phyloP scores from a whole-genome alignment of 2,797 vertebrate species.

The Enteromius afrohamiltoni region DNA sequence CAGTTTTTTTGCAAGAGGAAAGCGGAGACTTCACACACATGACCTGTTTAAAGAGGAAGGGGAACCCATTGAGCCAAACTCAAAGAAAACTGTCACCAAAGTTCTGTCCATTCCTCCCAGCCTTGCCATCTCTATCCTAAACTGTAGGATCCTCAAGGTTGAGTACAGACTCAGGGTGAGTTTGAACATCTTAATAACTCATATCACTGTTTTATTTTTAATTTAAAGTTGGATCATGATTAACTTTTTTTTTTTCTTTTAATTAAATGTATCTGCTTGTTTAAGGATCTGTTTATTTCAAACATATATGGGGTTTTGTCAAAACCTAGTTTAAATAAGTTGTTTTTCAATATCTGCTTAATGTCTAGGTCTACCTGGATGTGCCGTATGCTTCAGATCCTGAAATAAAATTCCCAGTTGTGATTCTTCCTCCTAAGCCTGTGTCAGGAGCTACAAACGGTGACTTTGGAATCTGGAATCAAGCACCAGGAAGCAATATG shows the following conservation, averaged over 20 bases:
- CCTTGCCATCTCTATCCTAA: slow-evolving; percentile 80
- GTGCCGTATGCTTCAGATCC: slow-evolving; percentile 74
- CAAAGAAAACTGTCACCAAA: slow-evolving; percentile 80
- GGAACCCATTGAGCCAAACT: slow-evolving; percentile 81
- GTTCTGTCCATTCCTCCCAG: slow-evolving; percentile 84
- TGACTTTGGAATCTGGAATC: slow-evolving; percentile 40
- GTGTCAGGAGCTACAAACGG: background rate
- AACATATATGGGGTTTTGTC: background rate
- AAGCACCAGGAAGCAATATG: background rate
- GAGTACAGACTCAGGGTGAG: slow-evolving; percentile 91
- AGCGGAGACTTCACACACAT: slow-evolving; percentile 81
- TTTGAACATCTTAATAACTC: slow-evolving; percentile 1
- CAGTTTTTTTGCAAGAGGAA: slow-evolving; percentile 86
- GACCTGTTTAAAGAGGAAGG: slow-evolving; percentile 86
- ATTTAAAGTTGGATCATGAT: too few species aligned
- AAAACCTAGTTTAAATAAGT: background rate
- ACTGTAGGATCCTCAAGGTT: slow-evolving; percentile 87
- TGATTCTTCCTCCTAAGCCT: slow-evolving; percentile 62
- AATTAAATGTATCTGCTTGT: background rate
- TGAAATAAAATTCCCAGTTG: slow-evolving; percentile 73
- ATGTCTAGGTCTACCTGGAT: slow-evolving; percentile 74
- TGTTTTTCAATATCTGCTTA: background rate
- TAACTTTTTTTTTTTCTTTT: too few species aligned
- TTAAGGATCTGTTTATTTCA: background rate
- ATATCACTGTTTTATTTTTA: too few species aligned